A percentile compares a stretch with the other conserved stretches of the same genome.
Evolutionary conservation across 2,888 invertebrate species (phyloP).

Genomic region (Merodon equestris): DNA sequence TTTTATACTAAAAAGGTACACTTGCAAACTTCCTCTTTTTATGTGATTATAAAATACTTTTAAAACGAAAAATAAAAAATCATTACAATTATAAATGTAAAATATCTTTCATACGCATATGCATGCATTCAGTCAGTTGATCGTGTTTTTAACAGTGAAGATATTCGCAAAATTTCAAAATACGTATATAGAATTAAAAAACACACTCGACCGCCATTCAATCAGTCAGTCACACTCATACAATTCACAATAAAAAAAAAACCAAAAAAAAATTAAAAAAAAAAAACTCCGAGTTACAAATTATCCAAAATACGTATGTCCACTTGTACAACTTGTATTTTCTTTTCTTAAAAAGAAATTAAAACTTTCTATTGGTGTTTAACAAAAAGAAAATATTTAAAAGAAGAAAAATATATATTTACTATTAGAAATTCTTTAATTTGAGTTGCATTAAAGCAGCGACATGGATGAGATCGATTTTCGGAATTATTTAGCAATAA

Average conservation of each 20-base stretch:
- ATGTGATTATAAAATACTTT: constrained; percentile 66
- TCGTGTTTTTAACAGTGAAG: constrained; percentile 57
- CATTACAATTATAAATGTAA: constrained; percentile 63
- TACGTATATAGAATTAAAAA: constrained; percentile 60
- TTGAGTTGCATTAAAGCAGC: constrained; percentile 40
- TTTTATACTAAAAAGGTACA: constrained; percentile 64
- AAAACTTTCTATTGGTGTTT: constrained; percentile 63
- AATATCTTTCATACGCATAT: constrained; percentile 63
- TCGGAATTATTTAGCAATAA: constrained; percentile 61
- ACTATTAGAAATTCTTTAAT: constrained; percentile 36
- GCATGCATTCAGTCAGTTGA: constrained; percentile 64
- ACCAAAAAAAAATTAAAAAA: constrained; percentile 23
- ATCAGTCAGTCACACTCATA: background rate
- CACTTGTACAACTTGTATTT: constrained; percentile 49
- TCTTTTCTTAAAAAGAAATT: constrained; percentile 42
- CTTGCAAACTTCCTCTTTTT: constrained; percentile 67
- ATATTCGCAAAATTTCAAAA: constrained; percentile 62
- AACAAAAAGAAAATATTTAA: constrained; percentile 31
- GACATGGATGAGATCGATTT: constrained; percentile 44
- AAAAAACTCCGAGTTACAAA: constrained; percentile 40
- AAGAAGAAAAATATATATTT: constrained; percentile 32
- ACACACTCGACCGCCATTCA: background rate
- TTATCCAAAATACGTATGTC: constrained; percentile 62
- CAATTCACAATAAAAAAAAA: constrained; percentile 15
- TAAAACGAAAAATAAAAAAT: constrained; percentile 23